Evolutionary conservation across 2,113 vertebrate genomes (phyloP), one percentile per base, ranked within the genome.

Genomic region (Lasiurus borealis): DNA sequence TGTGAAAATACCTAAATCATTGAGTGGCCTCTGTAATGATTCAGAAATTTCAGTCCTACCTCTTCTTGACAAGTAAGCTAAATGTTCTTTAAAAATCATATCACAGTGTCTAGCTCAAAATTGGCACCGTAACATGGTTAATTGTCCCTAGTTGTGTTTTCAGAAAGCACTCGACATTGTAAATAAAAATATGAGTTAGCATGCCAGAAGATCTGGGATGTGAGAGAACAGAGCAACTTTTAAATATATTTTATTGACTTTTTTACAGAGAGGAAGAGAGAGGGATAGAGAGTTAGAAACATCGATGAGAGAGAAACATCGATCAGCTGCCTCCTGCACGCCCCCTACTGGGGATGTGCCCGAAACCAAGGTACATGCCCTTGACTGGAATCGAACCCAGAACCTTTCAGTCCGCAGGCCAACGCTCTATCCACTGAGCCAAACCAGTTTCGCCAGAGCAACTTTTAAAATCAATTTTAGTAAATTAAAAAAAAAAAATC

Each of bases 221-320:
- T 83, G 16, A 68, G n/a, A 95, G 64, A 40, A 40, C 66, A 76
- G n/a, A 82, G 23, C 21, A 78, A 62, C 81, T 85, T 94, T 94
- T 77, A 66, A 91, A 88, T 40, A 40, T 40, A 40, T 40, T 40
- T 40, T 40, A 40, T 40, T 40, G 40, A 40, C n/a, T 40, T 40
- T 40, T 40, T 40, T 40, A 40, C 40, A 3, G 40, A 40, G 40
- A 40, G 40, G 40, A 40, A 40, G 40, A 40, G 40, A 40, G 40
- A 40, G 40, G 40, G 40, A 40, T 40, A 40, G 40, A 40, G 40
- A 40, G 40, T 40, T 40, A 40, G 40, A 40, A 40, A 40, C 40
- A 40, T 40, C 40, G 40, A 40, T 40, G 40, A 40, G 40, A 40
- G 40, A 40, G 40, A 40, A 40, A 40, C 40, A 40, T 40, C 40